phyloP scores from a whole-genome alignment of 2,888 invertebrate genomes.

The Hydriomena furcata region DNA sequence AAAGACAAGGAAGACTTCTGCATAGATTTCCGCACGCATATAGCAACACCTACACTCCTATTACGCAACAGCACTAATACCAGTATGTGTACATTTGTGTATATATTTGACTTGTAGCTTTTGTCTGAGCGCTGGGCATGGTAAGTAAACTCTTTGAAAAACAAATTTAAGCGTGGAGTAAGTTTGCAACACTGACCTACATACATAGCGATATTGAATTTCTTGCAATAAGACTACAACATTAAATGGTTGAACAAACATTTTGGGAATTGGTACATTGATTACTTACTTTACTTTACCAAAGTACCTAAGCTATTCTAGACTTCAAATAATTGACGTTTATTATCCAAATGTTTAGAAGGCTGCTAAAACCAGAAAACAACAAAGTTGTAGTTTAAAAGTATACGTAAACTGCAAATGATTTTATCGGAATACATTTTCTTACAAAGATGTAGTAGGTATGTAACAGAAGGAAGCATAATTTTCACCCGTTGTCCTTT shows the following conservation, averaged over 20 bases:
- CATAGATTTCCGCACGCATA: slow-evolving; percentile 62
- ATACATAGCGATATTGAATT: slow-evolving; percentile 24
- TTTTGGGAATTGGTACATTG: not conserved
- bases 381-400: slow-evolving; percentile 7
- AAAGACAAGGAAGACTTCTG: slow-evolving; percentile 60
- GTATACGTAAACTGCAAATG: slow-evolving; percentile 9
- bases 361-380: slow-evolving; percentile 32
- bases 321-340: too few relatives aligned
- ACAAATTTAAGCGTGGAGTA: slow-evolving; percentile 48
- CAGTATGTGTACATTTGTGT: slow-evolving; percentile 30
- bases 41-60: slow-evolving; percentile 52
- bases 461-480: slow-evolving; percentile 38
- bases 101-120: slow-evolving; percentile 50
- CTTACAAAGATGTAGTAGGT: slow-evolving; percentile 6
- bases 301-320: too few relatives aligned
- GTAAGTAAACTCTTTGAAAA: slow-evolving; percentile 36
- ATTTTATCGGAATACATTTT: slow-evolving; percentile 13
- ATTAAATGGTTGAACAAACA: not conserved
- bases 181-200: slow-evolving; percentile 50
- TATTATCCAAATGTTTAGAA: slow-evolving; percentile 14
- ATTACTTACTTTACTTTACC: too few relatives aligned
- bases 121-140: slow-evolving; percentile 47
- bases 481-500: slow-evolving; percentile 45
- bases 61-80: slow-evolving; percentile 50
- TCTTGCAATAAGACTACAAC: slow-evolving; percentile 23